A percentile compares a stretch with the other conserved stretches of the same genome.
These are phyloP conservation scores for Halictus ligatus DNA, from an alignment of 2,888 invertebrate species.

Conservation along the genomic window DNA sequence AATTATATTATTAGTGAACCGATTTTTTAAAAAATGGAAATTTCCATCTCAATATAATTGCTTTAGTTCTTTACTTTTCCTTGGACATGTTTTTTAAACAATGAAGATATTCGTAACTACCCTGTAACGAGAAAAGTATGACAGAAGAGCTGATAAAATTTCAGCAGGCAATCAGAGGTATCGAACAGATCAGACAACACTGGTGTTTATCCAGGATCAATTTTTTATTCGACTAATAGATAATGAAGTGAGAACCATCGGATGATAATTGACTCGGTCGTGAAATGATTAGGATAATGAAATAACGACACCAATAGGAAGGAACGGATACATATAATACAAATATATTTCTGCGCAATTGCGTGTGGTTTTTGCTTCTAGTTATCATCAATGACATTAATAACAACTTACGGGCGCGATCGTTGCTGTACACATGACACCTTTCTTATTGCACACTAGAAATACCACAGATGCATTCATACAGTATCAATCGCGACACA, in stretches of 20 bases:
- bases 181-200: not conserved
- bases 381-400: conserved; percentile 60
- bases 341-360: conserved; percentile 69
- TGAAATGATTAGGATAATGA: conserved; percentile 8
- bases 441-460: conserved; percentile 62
- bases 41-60: too few relatives aligned
- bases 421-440: conserved; percentile 64
- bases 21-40: too few relatives aligned
- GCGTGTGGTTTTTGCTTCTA: conserved; percentile 60
- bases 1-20: not conserved
- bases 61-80: too few relatives aligned
- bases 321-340: conserved; percentile 66
- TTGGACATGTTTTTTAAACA: too few relatives aligned
- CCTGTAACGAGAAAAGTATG: too few relatives aligned
- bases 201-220: not conserved
- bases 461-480: conserved; percentile 61
- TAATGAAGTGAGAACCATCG: not conserved
- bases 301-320: conserved; percentile 43
- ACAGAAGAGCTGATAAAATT: too few relatives aligned
- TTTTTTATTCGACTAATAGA: not conserved
- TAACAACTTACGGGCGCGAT: conserved; percentile 64
- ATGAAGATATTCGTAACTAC: too few relatives aligned
- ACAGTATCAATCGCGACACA: conserved; percentile 52
- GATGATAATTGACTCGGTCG: not conserved
- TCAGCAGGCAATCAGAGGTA: not conserved